These are phyloP conservation scores for Rhaphigaster nebulosa DNA, from an alignment of 2,888 invertebrate genomes.

Conservation along the genomic window DNA sequence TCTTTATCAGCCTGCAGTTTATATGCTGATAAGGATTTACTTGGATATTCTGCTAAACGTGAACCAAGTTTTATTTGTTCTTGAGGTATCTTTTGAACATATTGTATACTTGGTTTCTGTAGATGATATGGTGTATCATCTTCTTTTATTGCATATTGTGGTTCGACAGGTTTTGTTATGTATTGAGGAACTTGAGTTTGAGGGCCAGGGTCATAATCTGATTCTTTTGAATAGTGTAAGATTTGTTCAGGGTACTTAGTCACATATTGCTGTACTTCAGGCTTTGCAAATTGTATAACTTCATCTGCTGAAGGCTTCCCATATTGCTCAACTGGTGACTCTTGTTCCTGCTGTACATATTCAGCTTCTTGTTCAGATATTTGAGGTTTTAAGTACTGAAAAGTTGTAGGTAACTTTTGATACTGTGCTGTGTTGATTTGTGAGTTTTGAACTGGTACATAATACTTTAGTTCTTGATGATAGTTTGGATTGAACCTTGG, in stretches of 20 bases:
- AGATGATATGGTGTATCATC: conserved; percentile 8
- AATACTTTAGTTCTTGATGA: conserved; percentile 53
- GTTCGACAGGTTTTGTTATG: background rate
- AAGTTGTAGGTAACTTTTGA: background rate
- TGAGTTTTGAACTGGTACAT: background rate
- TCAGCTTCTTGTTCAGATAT: conserved; percentile 47
- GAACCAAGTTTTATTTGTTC: conserved; percentile 45
- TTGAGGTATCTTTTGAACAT: conserved; percentile 33
- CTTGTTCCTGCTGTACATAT: conserved; percentile 38
- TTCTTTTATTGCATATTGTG: conserved; percentile 48
- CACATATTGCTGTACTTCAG: conserved; percentile 56
- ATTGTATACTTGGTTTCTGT: conserved; percentile 44
- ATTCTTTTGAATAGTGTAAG: conserved; percentile 42
- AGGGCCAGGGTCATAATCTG: background rate
- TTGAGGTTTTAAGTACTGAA: conserved; percentile 34
- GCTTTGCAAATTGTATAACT: conserved; percentile 53
- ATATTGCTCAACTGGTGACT: conserved; percentile 1
- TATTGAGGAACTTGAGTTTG: conserved; percentile 44
- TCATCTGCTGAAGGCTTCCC: conserved; percentile 53
- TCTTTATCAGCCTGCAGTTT: conserved; percentile 28
- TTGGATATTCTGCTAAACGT: conserved; percentile 51
- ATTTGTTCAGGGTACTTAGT: conserved; percentile 20
- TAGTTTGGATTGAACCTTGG: conserved; percentile 36
- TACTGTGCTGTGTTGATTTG: conserved; percentile 1
- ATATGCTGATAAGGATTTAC: conserved; percentile 35